A percentile compares a stretch with the other conserved stretches of the same genome.
phyloP scores from a whole-genome alignment of 2,113 vertebrate species.

The Apus apus region DNA sequence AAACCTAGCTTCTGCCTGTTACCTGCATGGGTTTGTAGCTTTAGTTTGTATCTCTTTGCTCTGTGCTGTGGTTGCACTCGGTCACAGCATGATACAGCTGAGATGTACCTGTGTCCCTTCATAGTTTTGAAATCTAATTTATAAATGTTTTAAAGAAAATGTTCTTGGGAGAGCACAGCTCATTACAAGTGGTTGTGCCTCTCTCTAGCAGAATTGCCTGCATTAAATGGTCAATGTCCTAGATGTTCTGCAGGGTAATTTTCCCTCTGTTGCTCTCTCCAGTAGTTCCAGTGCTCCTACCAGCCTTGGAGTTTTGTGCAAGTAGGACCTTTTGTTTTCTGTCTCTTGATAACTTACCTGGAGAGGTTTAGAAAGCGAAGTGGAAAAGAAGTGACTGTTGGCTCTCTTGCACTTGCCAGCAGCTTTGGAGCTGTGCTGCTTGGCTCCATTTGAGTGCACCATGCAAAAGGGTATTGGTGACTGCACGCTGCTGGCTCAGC shows the following conservation, averaged over 20 bases:
- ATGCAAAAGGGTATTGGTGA: fast-evolving
- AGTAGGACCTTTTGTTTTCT: not conserved
- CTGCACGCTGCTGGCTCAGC: not conserved
- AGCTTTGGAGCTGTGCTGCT: not conserved
- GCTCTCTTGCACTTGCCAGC: not conserved
- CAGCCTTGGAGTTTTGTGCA: not conserved
- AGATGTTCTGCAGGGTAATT: not conserved
- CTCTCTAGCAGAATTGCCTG: not conserved
- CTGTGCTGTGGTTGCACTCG: not conserved
- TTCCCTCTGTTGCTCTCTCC: not conserved
- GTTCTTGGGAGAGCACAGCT: not conserved
- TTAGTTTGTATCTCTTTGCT: not conserved
- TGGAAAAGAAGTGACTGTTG: not conserved
- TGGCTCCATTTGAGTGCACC: not conserved
- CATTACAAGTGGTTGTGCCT: not conserved
- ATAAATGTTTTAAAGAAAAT: not conserved
- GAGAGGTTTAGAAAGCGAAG: not conserved
- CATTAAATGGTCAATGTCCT: not conserved
- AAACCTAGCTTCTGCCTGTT: not conserved
- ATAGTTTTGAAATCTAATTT: not conserved
- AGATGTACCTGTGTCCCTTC: not conserved
- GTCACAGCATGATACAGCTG: fast-evolving
- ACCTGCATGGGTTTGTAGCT: fast-evolving
- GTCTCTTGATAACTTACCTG: not conserved
- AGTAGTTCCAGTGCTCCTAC: not conserved